Evolutionary conservation across 2,888 invertebrate genomes (phyloP), one percentile per base, ranked within the genome.

Genomic region (Linyphia triangularis): DNA sequence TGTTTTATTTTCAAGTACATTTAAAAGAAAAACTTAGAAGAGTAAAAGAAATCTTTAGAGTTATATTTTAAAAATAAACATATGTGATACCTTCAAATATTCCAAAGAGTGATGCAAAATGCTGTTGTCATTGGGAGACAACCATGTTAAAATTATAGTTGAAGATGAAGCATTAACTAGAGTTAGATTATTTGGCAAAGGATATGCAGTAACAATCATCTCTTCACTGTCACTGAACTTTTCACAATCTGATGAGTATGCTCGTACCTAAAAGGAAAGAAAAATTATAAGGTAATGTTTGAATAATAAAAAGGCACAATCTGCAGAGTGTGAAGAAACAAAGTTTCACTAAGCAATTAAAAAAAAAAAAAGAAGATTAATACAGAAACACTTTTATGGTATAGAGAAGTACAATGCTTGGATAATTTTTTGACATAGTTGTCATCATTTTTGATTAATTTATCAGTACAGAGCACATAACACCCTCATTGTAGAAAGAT

Each of bases 111-210:
- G 90, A 85, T 90, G 72, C 90, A 91, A 51, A 75, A 90, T 72
- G 51, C 88, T 85, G 40, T 84, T 91, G 91, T 91, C 90, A 79
- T 22, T 90, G 79, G 95, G 95, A 0, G 95, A 94, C 5, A 93
- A 93, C 97, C 97, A 97, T 4, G 93, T 92, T 0, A 98, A 92
- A 0, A 93, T 94, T 81, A 98, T 92, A 5, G 94, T 93, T 81
- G 95, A 95, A 0, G 96, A 94, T 0, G 94, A 94, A n/a, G 93
- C 93, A 33, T 94, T 93, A 0, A 90, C 91, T 10, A 96, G 92
- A 0, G 93, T 93, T 6, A 98, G 93, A 82, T 95, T 94, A 33
- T 94, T 94, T 0, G 97, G 96, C 90, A 95, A 94, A 0, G 96
- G 95, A 92, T 95, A 96, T 19, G 97, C 97, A 72, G 94, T 94